Percentiles rank a stretch among this genome's conserved stretches.
These are phyloP conservation scores for Tribolium madens DNA, from an alignment of 1,140 invertebrate genomes.

Conservation along the genomic window DNA sequence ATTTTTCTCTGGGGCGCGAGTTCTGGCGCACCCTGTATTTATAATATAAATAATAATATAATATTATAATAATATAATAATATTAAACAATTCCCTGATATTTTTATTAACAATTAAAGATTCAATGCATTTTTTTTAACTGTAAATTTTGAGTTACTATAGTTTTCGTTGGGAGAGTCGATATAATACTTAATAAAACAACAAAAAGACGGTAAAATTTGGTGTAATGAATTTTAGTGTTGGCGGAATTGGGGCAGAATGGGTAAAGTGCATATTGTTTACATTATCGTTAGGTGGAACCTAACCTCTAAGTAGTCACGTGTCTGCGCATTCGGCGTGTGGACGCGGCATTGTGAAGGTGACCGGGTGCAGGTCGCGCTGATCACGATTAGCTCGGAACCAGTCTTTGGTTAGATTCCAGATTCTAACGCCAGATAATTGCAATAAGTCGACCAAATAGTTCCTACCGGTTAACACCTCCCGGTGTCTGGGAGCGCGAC, in stretches of 20 bases:
- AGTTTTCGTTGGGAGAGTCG: too few species aligned
- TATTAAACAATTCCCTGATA: too few species aligned
- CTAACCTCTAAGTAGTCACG: constrained; percentile 44
- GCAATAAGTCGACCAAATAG: constrained; percentile 31
- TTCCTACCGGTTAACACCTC: constrained; percentile 42
- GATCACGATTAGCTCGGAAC: constrained; percentile 51
- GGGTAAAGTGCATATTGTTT: neutral
- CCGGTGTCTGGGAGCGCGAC: constrained; percentile 24
- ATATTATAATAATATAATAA: too few species aligned
- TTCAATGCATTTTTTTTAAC: too few species aligned
- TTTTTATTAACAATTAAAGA: too few species aligned
- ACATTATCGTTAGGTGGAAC: constrained; percentile 2
- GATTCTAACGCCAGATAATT: constrained; percentile 52
- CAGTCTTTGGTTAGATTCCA: constrained; percentile 43
- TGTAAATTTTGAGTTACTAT: too few species aligned
- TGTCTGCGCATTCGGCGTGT: constrained; percentile 49
- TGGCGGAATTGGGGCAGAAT: too few species aligned
- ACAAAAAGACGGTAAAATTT: too few species aligned
- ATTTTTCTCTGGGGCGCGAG: too few species aligned
- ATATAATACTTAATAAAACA: too few species aligned
- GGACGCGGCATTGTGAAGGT: constrained; percentile 56
- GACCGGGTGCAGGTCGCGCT: constrained; percentile 50
- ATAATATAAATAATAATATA: too few species aligned
- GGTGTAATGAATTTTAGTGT: neutral
- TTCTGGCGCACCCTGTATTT: too few species aligned